Conservation (phyloP, 2,797 vertebrate genomes). For the Arnoldichthys spilopterus region DNA sequence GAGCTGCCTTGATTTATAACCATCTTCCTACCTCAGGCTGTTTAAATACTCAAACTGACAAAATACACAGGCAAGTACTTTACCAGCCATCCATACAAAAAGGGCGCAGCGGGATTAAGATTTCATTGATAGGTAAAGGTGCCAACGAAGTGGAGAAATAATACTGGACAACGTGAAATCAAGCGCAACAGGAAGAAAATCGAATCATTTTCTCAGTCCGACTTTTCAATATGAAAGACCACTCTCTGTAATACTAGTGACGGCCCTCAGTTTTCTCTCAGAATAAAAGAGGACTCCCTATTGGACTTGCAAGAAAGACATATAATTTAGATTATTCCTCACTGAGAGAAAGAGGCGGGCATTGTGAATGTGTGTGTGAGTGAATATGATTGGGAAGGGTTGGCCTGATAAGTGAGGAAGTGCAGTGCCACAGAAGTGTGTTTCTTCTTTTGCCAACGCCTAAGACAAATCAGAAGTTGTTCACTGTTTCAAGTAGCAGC, state of each 20-base stretch:
- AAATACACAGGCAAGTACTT: slow-evolving; percentile 1
- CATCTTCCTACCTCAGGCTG: slow-evolving; percentile 12
- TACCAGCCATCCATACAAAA: neutral
- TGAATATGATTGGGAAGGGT: neutral
- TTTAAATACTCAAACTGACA: neutral
- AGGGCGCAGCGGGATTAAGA: neutral
- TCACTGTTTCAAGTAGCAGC: slow-evolving; percentile 5
- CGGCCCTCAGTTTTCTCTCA: neutral
- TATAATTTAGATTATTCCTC: neutral
- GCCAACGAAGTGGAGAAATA: slow-evolving; percentile 4
- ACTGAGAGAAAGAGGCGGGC: neutral
- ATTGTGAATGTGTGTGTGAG: slow-evolving; percentile 1
- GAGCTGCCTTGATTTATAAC: slow-evolving; percentile 1
- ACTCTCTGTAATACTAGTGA: slow-evolving; percentile 2
- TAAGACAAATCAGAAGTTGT: neutral
- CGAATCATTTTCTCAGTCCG: slow-evolving; percentile 33
- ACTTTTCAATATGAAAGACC: slow-evolving; percentile 50
- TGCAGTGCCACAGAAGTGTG: neutral
- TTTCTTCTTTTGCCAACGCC: slow-evolving; percentile 3
- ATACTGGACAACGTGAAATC: slow-evolving; percentile 47
- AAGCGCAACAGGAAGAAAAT: slow-evolving; percentile 29
- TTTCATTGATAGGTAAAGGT: slow-evolving; percentile 6
- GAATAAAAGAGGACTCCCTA: slow-evolving; percentile 27
- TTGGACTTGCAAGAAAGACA: slow-evolving; percentile 3
- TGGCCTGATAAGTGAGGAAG: neutral